Evolutionary conservation across 2,888 invertebrate genomes (phyloP), one percentile per base, ranked within the genome.

Genomic region (Xestobium rufovillosum): DNA sequence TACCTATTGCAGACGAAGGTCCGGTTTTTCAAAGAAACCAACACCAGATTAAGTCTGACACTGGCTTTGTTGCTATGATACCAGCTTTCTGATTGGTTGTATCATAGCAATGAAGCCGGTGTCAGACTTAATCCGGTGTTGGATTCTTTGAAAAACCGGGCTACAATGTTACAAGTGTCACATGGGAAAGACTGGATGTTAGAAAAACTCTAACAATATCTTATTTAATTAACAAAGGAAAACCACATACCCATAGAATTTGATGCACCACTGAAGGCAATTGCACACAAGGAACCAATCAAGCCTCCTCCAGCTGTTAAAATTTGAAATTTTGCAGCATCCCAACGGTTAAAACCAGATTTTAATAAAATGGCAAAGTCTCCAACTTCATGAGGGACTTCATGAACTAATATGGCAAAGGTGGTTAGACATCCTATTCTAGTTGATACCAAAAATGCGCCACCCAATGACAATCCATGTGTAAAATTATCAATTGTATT

Each of bases 401-500:
- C 96, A 60, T 97, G 97, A 14, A 97, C 81, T 66, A 82, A 70
- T 60, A 92, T 96, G 31, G 96, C 95, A 59, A 92, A 82, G 0
- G 96, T 96, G 8, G 96, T 96, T 43, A 97, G 72, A 6, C 87
- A 60, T 0, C 97, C 97, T 36, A 94, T 82, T 56, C 92, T 67
- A 53, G 85, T 82, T 3, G 94, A 92, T 14, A 95, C 87, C 32
- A 95, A 72, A 69, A 95, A 98, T 12, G 95, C 94, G 1, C 94
- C 96, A n/a, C 94, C 96, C 6, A 97, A 87, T 0, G 97, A 96
- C 40, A 97, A 71, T 0, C 97, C 97, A 65, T 98, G 97, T 0
- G 96, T 95, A 69, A 97, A 97, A 70, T 98, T 98, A 67, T 97
- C 97, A 47, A 97, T 90, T 6, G 89, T 83, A 66, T 98, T 98